These are phyloP conservation scores for Tetramorium bicarinatum DNA, from an alignment of 2,888 invertebrate species.

Conservation along the genomic window DNA sequence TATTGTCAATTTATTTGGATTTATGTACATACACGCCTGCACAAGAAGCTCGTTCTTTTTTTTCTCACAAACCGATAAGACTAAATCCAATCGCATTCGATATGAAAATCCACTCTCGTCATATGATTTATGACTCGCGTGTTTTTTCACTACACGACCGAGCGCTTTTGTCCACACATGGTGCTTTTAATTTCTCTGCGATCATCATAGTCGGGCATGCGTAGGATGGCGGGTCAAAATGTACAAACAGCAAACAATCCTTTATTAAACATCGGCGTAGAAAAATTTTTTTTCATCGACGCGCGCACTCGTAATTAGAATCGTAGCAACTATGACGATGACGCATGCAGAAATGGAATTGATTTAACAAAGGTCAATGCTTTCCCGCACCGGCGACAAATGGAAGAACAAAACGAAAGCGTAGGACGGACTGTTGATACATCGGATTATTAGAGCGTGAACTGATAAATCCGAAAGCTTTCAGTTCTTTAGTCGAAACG, in stretches of 20 bases:
- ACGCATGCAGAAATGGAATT: neutral
- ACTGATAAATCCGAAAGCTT: slow-evolving; percentile 73
- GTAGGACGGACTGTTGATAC: slow-evolving; percentile 49
- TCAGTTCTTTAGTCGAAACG: slow-evolving; percentile 60
- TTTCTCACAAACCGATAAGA: neutral
- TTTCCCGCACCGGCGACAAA: slow-evolving; percentile 44
- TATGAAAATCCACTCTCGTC: neutral
- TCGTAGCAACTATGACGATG: neutral
- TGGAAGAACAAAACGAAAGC: slow-evolving; percentile 39
- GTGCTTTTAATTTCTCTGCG: slow-evolving; percentile 20
- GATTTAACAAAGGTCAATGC: slow-evolving; percentile 49
- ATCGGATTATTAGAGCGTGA: slow-evolving; percentile 73
- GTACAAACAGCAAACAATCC: neutral
- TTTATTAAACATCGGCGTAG: neutral
- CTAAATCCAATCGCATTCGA: neutral
- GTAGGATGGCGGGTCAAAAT: neutral
- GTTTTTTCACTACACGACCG: slow-evolving; percentile 1
- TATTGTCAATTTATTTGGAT: slow-evolving; percentile 11
- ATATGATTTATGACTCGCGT: neutral
- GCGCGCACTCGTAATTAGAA: slow-evolving; percentile 17
- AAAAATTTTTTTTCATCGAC: neutral
- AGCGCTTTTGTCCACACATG: neutral
- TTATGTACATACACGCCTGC: neutral
- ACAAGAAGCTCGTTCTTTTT: neutral
- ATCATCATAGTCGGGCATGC: neutral